These are phyloP conservation scores for Coenonympha glycerion DNA, from an alignment of 2,888 invertebrate genomes.

Conservation along the genomic window DNA sequence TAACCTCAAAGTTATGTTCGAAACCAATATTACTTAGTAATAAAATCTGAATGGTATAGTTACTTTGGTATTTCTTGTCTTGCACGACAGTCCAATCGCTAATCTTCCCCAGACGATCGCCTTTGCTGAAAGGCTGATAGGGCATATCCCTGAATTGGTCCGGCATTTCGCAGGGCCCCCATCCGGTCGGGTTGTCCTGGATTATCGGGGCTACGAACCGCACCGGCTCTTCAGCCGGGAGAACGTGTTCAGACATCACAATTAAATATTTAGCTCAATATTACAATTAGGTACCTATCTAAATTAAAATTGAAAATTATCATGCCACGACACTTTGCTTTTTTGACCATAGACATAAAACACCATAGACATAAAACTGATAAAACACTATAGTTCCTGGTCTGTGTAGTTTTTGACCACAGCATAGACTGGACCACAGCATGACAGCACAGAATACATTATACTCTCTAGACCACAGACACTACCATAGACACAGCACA, in stretches of 20 bases:
- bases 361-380: not conserved
- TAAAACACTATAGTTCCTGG: no score
- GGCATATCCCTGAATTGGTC: slow-evolving; percentile 97
- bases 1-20: slow-evolving; percentile 25
- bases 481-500: no score
- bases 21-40: not conserved
- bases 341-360: not conserved
- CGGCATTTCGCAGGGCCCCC: slow-evolving; percentile 97
- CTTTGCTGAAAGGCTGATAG: slow-evolving; percentile 99
- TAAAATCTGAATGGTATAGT: slow-evolving; percentile 45
- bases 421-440: no score
- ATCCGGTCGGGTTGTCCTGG: slow-evolving; percentile 91
- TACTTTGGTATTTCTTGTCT: slow-evolving; percentile 95
- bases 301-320: slow-evolving; percentile 16
- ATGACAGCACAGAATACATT: no score
- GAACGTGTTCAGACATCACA: slow-evolving; percentile 68
- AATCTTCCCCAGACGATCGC: slow-evolving; percentile 98
- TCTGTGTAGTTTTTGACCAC: no score
- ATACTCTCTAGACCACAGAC: no score
- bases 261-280: slow-evolving; percentile 22
- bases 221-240: slow-evolving; percentile 77
- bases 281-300: slow-evolving; percentile 25
- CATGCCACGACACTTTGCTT: slow-evolving; percentile 44
- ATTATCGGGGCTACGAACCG: slow-evolving; percentile 84
- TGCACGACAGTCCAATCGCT: slow-evolving; percentile 99